phyloP scores from a whole-genome alignment of 1,140 invertebrate genomes.

The Metaphire vulgaris region DNA sequence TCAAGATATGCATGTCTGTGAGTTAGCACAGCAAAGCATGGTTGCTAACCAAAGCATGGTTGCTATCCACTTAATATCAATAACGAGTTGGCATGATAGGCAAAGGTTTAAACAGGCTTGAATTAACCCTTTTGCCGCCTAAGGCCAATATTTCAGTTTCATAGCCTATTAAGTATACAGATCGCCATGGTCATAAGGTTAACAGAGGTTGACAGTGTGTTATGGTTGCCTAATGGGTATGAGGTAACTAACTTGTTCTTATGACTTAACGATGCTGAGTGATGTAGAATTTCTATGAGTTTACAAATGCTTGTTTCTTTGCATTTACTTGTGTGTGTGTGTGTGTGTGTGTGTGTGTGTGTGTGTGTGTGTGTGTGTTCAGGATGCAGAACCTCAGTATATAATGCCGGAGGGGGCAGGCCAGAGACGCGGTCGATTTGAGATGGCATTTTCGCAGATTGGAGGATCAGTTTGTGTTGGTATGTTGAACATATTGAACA shows the following conservation, averaged over 20 bases:
- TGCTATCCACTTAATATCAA: no score
- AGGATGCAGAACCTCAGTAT: slow-evolving; percentile 65
- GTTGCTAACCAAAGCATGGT: no score
- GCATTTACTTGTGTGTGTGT: background rate
- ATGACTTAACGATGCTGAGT: background rate
- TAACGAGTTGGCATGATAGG: no score
- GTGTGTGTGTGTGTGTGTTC: slow-evolving; percentile 22
- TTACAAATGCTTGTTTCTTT: background rate
- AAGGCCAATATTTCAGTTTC: no score
- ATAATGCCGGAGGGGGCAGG: slow-evolving; percentile 83
- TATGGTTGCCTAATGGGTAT: background rate
- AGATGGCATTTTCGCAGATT: slow-evolving; percentile 86
- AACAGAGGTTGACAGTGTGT: background rate
- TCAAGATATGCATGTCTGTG: no score
- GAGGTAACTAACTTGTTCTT: background rate
- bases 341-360: background rate
- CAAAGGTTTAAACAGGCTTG: no score
- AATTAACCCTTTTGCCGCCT: no score
- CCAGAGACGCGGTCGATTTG: slow-evolving; percentile 72
- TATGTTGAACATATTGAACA: slow-evolving; percentile 29
- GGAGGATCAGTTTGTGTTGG: slow-evolving; percentile 59
- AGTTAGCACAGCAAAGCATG: no score
- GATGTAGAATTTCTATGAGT: background rate
- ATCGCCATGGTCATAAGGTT: background rate
- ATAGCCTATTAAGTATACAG: no score